phyloP scores from a whole-genome alignment of 2,113 vertebrate genomes.

The Carlito syrichta region DNA sequence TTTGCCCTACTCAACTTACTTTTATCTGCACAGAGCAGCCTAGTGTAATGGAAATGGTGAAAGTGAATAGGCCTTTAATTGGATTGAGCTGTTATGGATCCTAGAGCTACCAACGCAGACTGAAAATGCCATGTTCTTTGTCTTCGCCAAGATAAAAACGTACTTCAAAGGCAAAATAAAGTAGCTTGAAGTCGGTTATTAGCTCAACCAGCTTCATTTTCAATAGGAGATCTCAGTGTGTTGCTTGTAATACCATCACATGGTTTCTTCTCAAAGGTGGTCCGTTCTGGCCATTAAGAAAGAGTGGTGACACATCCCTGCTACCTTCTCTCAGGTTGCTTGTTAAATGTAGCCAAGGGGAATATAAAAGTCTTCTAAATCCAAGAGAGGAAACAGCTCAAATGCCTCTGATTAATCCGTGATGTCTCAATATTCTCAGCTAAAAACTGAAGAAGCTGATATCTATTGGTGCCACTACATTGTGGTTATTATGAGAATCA shows the following conservation, averaged over 20 bases:
- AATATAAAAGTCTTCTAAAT: neutral
- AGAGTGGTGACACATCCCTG: neutral
- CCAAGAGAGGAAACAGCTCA: neutral
- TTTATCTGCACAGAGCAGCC: neutral
- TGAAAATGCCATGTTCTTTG: neutral
- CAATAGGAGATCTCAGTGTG: neutral
- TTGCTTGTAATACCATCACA: neutral
- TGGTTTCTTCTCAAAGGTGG: neutral
- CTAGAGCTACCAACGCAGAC: neutral
- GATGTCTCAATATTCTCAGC: neutral
- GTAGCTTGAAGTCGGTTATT: neutral
- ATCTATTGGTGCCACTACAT: neutral
- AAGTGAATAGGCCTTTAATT: neutral
- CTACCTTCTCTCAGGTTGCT: neutral
- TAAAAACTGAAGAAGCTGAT: neutral
- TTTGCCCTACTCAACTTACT: neutral
- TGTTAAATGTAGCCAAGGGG: neutral
- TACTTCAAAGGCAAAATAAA: conserved; percentile 34
- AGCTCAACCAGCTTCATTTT: neutral
- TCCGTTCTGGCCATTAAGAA: neutral
- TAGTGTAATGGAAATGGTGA: neutral
- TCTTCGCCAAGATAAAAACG: neutral
- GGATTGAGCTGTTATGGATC: neutral
- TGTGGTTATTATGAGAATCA: neutral
- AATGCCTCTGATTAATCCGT: neutral